phyloP scores from a whole-genome alignment of 1,140 invertebrate species.

The Lepidotrigona ventralis region DNA sequence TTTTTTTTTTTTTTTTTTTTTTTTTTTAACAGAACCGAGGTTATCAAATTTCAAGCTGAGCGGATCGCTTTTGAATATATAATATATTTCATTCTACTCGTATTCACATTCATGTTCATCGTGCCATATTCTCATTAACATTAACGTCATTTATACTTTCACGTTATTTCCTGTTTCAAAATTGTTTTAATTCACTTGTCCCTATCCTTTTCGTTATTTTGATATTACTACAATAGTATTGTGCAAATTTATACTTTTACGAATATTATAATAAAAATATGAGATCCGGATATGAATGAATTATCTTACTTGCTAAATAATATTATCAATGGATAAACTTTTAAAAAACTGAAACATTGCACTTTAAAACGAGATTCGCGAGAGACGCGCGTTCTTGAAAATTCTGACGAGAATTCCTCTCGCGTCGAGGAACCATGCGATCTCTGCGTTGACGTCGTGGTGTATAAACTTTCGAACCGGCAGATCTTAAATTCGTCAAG shows the following conservation, averaged over 20 bases:
- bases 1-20: background rate
- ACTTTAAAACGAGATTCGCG: no score
- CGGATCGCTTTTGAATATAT: background rate
- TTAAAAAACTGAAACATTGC: no score
- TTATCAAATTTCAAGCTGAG: background rate
- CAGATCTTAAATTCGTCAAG: constrained; percentile 47
- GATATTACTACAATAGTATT: no score
- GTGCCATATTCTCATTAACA: no score
- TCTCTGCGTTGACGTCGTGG: background rate
- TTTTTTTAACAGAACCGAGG: background rate
- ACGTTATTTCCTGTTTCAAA: background rate
- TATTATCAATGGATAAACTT: no score
- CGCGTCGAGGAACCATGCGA: no score
- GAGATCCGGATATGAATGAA: no score
- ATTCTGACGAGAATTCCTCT: background rate
- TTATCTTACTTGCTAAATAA: no score
- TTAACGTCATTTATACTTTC: background rate
- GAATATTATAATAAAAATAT: no score
- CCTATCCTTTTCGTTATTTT: background rate
- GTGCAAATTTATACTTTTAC: no score
- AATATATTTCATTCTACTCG: background rate
- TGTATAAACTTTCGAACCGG: constrained; percentile 41
- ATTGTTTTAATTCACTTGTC: background rate
- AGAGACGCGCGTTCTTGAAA: background rate
- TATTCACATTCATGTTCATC: no score